Evolutionary conservation across 2,113 vertebrate species (phyloP).

Genomic region (Pangasianodon hypophthalmus): DNA sequence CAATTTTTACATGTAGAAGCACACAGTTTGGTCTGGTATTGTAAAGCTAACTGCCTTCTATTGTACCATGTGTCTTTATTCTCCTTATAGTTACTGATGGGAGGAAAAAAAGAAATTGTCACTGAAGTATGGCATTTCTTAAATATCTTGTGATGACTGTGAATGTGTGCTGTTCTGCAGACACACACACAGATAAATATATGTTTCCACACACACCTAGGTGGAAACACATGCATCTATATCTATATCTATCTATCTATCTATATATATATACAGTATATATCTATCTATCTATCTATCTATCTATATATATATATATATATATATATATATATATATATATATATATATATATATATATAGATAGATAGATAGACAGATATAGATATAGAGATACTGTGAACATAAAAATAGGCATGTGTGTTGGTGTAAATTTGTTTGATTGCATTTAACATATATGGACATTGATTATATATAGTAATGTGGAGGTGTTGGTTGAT

Average conservation of each 20-base stretch:
- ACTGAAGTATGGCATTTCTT: background rate
- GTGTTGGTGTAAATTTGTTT: no score
- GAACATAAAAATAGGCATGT: no score
- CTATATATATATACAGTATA: no score
- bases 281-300: no score
- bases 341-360: background rate
- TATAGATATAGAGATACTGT: no score
- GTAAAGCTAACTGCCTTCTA: slow-evolving; percentile 15
- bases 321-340: no score
- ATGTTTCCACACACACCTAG: background rate
- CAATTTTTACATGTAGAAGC: background rate
- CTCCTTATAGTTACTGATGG: background rate
- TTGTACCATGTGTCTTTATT: slow-evolving; percentile 11
- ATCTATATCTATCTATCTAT: no score
- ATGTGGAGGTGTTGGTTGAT: background rate
- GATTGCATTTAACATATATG: no score
- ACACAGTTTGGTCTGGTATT: background rate
- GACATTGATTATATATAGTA: no score
- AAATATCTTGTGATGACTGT: slow-evolving; percentile 13
- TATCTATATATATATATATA: no score
- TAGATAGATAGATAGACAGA: background rate
- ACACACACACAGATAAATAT: background rate
- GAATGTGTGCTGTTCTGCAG: background rate
- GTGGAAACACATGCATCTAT: background rate
- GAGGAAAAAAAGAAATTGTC: slow-evolving; percentile 15